Evolutionary conservation across 2,888 invertebrate genomes (phyloP).

Genomic region (Eurytoma californica): DNA sequence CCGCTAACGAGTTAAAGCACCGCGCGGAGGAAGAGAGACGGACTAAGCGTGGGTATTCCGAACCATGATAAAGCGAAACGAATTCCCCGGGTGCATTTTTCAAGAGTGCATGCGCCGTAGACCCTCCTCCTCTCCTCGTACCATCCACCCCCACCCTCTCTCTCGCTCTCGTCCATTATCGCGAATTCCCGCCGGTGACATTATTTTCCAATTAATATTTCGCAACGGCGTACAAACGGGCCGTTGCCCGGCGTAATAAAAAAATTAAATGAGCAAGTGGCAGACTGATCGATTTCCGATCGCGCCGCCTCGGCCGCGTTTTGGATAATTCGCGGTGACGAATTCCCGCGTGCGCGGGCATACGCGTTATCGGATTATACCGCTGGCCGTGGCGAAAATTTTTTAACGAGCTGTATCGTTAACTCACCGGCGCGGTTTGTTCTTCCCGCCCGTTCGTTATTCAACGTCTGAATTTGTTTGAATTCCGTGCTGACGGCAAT

Average conservation of each 20-base stretch:
- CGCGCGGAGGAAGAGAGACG: slow-evolving; percentile 31
- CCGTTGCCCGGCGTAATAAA: slow-evolving; percentile 7
- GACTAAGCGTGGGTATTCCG: slow-evolving; percentile 64
- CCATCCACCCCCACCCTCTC: background rate
- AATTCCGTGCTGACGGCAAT: too few species aligned
- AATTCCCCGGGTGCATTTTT: slow-evolving; percentile 47
- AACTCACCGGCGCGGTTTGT: background rate
- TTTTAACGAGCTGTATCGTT: slow-evolving; percentile 40
- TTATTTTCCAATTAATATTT: slow-evolving; percentile 68
- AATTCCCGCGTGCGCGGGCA: background rate
- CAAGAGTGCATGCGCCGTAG: slow-evolving; percentile 13
- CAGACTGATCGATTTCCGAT: slow-evolving; percentile 41
- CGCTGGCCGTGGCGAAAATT: background rate
- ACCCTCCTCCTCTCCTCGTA: background rate
- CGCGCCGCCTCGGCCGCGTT: background rate
- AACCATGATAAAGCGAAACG: slow-evolving; percentile 62
- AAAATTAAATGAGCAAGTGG: slow-evolving; percentile 28
- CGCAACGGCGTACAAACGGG: slow-evolving; percentile 31
- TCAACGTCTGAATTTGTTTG: background rate
- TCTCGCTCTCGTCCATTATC: slow-evolving; percentile 61
- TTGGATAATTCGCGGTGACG: background rate
- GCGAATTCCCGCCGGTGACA: slow-evolving; percentile 66
- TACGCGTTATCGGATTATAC: background rate
- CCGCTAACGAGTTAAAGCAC: slow-evolving; percentile 71
- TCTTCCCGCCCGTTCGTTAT: background rate